Evolutionary conservation across 2,888 invertebrate genomes (phyloP).

Genomic region (Encarsia formosa): DNA sequence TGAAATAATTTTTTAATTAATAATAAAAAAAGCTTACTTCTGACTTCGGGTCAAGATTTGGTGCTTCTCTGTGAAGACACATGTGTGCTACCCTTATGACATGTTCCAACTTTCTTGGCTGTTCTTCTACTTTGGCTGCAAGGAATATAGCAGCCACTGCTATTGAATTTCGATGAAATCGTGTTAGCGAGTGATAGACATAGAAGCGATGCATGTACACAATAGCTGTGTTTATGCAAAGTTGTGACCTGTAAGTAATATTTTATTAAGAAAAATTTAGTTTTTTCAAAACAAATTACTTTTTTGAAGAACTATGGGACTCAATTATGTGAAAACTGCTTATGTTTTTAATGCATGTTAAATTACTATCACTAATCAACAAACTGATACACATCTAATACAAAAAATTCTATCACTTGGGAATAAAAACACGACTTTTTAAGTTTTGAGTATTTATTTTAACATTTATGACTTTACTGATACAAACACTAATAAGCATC

Average conservation of each 20-base stretch:
- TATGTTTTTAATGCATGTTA: too few relatives aligned
- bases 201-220: conserved; percentile 99
- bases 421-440: too few relatives aligned
- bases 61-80: conserved; percentile 67
- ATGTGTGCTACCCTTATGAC: conserved; percentile 90
- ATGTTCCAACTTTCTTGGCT: conserved; percentile 95
- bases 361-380: too few relatives aligned
- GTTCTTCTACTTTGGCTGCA: conserved; percentile 98
- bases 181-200: conserved; percentile 94
- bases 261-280: neutral
- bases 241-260: conserved; percentile 68
- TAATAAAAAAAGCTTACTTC: conserved; percentile 57
- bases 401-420: too few relatives aligned
- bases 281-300: too few relatives aligned
- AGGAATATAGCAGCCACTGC: conserved; percentile 93
- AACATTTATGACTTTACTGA: too few relatives aligned
- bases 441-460: too few relatives aligned
- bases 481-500: too few relatives aligned
- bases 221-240: conserved; percentile 98
- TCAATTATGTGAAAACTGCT: too few relatives aligned
- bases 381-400: too few relatives aligned
- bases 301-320: too few relatives aligned
- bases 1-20: too few relatives aligned
- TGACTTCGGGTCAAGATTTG: conserved; percentile 67
- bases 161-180: conserved; percentile 91